Evolutionary conservation across 2,113 vertebrate species (phyloP), one percentile per base, ranked within the genome.

Genomic region (Pseudorhombus dupliciocellatus): DNA sequence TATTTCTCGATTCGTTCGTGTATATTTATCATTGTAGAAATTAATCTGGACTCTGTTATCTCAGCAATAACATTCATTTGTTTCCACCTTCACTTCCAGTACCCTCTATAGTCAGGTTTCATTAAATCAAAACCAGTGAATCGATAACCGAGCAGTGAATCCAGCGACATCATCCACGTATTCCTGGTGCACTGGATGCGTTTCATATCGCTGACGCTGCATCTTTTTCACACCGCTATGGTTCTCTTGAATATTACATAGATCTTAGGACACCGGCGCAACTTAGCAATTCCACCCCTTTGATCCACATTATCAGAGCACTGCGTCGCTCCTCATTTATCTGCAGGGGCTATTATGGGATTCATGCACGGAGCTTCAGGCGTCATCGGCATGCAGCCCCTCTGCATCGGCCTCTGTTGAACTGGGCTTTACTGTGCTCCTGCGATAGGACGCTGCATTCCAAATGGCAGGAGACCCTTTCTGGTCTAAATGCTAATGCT

Each of bases 401-500:
- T 50, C 64, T 30, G 51, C 53, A 16, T 7, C 18, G 18, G 63
- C 72, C 74, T 48, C 59, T 70, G 80, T 86, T 77, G 77, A 86
- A 74, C 76, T 31, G 73, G 76, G 79, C 81, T 84, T 80, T 79
- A 76, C 71, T 83, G 63, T 77, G 70, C 67, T 77, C 70, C 67
- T 25, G 66, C 80, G 69, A 79, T 66, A 71, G 40, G 25, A 59
- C 7, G 64, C 57, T 74, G 84, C 76, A 77, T 86, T 78, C 82
- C 81, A 86, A 40, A 83, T 74, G 56, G 62, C 25, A 1, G 60
- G 46, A 67, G 75, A 77, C 66, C 52, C 48, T 65, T 85, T 87
- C 80, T 79, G 84, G 68, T 87, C 84, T 87, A 86, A 88, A 91
- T 90, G 89, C 89, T 90, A 79, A 89, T 88, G 73, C 56, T 20